Percentiles rank a stretch among this genome's conserved stretches.
phyloP scores from a whole-genome alignment of 2,888 invertebrate species.

The Holacanthella duospinosa region DNA sequence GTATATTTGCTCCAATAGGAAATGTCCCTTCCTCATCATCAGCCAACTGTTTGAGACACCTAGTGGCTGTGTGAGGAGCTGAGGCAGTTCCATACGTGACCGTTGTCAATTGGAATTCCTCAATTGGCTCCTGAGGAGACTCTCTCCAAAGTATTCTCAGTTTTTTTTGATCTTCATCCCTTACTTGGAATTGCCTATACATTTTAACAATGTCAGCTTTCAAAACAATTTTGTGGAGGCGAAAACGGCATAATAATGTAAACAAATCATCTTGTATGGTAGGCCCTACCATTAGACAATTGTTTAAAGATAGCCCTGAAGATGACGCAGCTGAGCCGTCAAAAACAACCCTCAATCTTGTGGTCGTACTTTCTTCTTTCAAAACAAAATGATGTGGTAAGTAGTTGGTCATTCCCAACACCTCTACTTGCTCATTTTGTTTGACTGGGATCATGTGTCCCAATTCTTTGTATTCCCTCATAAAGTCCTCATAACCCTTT shows the following conservation, averaged over 20 bases:
- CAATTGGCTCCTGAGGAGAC: background rate
- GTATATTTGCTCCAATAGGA: background rate
- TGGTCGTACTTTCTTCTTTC: background rate
- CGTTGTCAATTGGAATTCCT: background rate
- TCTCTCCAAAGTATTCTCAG: background rate
- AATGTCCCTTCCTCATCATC: background rate
- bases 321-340: background rate
- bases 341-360: background rate
- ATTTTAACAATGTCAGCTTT: conserved; percentile 37
- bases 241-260: background rate
- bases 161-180: background rate
- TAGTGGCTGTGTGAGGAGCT: background rate
- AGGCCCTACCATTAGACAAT: background rate
- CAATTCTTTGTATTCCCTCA: background rate
- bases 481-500: background rate
- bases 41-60: too few relatives aligned
- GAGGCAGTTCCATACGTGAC: background rate
- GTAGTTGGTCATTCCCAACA: background rate
- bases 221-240: background rate
- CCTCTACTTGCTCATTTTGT: background rate
- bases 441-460: background rate
- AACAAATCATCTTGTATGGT: conserved; percentile 35
- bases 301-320: background rate
- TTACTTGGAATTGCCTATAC: conserved; percentile 25
- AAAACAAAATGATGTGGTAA: background rate